Evolutionary conservation across 2,888 invertebrate species (phyloP).

Genomic region (Bellardia bayeri): DNA sequence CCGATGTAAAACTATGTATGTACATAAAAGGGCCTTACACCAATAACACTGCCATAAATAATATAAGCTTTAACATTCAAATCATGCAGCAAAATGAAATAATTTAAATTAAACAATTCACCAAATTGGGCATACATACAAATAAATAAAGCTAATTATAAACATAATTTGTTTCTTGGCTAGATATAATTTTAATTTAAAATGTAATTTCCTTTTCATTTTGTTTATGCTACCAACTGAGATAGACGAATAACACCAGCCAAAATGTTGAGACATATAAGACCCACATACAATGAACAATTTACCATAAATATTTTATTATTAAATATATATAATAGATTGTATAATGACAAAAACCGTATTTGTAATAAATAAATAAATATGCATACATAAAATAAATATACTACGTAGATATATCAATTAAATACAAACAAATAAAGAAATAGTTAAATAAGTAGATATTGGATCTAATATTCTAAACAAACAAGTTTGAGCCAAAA

Average conservation of each 20-base stretch:
- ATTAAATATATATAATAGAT: no score
- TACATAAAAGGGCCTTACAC: no score
- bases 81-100: neutral
- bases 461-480: neutral
- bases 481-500: neutral
- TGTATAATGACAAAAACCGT: no score
- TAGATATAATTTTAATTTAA: no score
- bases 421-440: neutral
- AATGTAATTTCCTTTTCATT: no score
- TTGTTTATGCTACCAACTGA: no score
- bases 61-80: neutral
- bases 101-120: slow-evolving; percentile 1
- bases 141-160: neutral
- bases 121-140: neutral
- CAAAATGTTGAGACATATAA: no score
- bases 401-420: neutral
- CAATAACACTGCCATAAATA: no score
- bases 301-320: no score
- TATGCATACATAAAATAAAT: neutral
- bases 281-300: no score
- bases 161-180: neutral
- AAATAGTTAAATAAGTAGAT: neutral
- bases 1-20: no score
- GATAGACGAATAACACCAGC: neutral
- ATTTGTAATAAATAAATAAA: no score